phyloP scores from a whole-genome alignment of 2,797 vertebrate species.

The Lepilemur septentrionalis region DNA sequence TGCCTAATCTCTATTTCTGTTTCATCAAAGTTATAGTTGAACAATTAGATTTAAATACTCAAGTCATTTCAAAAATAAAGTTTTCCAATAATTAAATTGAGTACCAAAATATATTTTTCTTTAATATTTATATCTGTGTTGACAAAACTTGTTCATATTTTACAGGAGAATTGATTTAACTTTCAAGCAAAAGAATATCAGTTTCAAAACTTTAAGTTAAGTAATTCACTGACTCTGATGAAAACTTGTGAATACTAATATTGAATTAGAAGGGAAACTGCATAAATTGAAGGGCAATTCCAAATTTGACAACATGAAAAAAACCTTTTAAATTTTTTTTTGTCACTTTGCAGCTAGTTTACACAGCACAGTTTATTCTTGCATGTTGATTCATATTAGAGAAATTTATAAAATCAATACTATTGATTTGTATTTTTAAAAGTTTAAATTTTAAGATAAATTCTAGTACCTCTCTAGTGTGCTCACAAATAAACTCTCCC shows the following conservation, averaged over 20 bases:
- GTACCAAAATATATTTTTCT: not conserved
- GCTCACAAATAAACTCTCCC: not conserved
- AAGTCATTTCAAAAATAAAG: not conserved
- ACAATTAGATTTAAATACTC: not conserved
- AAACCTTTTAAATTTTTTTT: not conserved
- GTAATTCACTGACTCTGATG: not conserved
- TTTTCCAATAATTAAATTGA: not conserved
- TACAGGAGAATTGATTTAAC: not conserved
- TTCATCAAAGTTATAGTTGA: not conserved
- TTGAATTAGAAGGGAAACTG: not conserved
- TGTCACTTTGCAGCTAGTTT: not conserved
- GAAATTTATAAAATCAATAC: not conserved
- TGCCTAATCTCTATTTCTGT: not conserved
- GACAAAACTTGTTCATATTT: not conserved
- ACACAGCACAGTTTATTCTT: not conserved
- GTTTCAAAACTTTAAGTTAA: not conserved
- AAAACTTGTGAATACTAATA: not conserved
- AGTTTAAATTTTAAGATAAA: conserved; percentile 21
- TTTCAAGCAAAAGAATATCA: not conserved
- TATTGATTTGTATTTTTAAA: not conserved
- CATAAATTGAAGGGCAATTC: not conserved
- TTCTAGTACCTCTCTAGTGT: not conserved
- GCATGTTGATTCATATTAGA: not conserved
- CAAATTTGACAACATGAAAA: not conserved
- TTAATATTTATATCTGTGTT: not conserved